phyloP scores from a whole-genome alignment of 2,797 vertebrate species.

The Propithecus deckenii region DNA sequence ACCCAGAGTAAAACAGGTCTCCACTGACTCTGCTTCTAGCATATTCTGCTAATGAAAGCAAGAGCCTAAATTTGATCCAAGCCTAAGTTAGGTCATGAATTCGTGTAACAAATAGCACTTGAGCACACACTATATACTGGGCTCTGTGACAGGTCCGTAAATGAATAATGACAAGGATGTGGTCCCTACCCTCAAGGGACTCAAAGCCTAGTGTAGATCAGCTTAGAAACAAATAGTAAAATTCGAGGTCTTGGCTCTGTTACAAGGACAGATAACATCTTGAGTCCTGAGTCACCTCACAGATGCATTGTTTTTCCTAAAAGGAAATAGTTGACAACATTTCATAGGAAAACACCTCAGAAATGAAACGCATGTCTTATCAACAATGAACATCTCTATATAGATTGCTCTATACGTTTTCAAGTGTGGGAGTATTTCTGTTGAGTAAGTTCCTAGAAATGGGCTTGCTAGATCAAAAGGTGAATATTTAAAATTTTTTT shows the following conservation, averaged over 20 bases:
- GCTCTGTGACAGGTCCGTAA: neutral
- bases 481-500: neutral
- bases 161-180: neutral
- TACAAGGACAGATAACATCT: neutral
- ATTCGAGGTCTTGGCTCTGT: neutral
- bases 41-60: fast-evolving
- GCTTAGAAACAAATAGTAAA: neutral
- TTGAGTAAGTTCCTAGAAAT: neutral
- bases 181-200: neutral
- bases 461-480: neutral
- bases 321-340: neutral
- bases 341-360: neutral
- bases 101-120: neutral
- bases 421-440: neutral
- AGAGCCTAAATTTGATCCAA: neutral
- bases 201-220: neutral
- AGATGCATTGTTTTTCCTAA: neutral
- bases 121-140: fast-evolving
- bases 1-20: neutral
- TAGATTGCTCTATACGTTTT: neutral
- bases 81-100: neutral
- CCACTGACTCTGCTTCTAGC: neutral
- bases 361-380: neutral
- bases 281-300: neutral
- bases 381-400: neutral